phyloP scores from a whole-genome alignment of 1,140 invertebrate species.

The Saccostrea glomerata region DNA sequence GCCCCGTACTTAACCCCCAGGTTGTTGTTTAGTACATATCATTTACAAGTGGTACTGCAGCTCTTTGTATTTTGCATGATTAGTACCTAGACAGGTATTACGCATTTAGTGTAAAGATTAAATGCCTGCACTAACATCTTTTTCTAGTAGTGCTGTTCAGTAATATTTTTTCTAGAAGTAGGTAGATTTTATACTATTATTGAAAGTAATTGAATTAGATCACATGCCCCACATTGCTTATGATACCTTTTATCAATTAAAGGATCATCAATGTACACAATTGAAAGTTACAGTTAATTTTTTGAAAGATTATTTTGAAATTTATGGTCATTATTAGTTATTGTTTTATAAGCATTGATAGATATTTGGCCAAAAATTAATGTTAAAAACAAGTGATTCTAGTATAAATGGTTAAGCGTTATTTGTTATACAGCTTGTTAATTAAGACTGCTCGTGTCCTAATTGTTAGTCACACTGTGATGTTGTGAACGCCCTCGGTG shows the following conservation, averaged over 20 bases:
- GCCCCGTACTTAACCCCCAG: not conserved
- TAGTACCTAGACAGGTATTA: not conserved
- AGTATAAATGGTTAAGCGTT: not conserved
- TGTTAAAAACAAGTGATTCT: not conserved
- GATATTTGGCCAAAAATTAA: not conserved
- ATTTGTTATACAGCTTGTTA: conserved; percentile 8
- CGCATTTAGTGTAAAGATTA: not conserved
- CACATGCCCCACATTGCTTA: not conserved
- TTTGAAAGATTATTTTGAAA: not conserved
- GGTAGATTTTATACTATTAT: not conserved
- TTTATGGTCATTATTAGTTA: not conserved
- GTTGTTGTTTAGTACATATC: conserved; percentile 31
- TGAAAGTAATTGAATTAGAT: not conserved
- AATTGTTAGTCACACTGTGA: conserved; percentile 19
- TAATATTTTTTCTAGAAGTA: not conserved
- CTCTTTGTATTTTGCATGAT: not conserved
- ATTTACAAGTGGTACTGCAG: not conserved
- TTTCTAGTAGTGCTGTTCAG: not conserved
- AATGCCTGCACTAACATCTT: not conserved
- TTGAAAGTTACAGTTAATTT: not conserved
- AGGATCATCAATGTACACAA: not conserved
- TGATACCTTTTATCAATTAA: not conserved
- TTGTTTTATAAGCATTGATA: not conserved
- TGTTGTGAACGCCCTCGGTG: not conserved
- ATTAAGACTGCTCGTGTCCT: not conserved